These are phyloP conservation scores for Caretta caretta DNA, from an alignment of 2,113 vertebrate genomes.

Conservation along the genomic window DNA sequence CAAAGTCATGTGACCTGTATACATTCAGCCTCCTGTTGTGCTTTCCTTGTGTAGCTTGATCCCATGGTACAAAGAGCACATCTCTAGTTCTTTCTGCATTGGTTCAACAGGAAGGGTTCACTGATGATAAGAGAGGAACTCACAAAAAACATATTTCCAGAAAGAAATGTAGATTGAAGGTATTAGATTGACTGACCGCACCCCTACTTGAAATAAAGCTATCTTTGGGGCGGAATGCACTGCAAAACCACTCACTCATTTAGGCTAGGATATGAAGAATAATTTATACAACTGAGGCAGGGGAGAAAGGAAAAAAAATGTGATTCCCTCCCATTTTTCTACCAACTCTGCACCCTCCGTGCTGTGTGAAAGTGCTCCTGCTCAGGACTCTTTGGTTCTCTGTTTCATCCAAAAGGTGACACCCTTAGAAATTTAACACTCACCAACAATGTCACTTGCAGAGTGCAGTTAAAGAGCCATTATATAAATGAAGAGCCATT, in stretches of 20 bases:
- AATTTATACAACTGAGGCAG: background rate
- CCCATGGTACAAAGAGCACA: background rate
- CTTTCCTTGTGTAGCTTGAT: background rate
- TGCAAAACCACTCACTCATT: slow-evolving; percentile 10
- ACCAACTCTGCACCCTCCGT: background rate
- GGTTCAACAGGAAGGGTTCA: background rate
- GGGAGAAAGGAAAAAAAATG: background rate
- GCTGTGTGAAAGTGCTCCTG: background rate
- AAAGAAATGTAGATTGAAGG: background rate
- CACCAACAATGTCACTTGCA: background rate
- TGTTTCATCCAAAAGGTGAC: background rate
- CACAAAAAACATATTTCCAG: background rate
- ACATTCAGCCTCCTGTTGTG: background rate
- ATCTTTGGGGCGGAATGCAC: background rate
- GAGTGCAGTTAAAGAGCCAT: background rate
- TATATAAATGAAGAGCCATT: background rate
- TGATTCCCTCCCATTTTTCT: no score
- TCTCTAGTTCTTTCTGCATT: background rate
- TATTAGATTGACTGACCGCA: background rate
- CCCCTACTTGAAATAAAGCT: background rate
- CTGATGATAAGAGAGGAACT: background rate
- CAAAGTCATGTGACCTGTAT: rapidly evolving
- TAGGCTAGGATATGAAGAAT: background rate
- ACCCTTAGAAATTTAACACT: background rate
- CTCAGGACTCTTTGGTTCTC: background rate